These are phyloP conservation scores for Drosophila nikananu DNA, from an alignment of 1,140 invertebrate species.

Conservation along the genomic window DNA sequence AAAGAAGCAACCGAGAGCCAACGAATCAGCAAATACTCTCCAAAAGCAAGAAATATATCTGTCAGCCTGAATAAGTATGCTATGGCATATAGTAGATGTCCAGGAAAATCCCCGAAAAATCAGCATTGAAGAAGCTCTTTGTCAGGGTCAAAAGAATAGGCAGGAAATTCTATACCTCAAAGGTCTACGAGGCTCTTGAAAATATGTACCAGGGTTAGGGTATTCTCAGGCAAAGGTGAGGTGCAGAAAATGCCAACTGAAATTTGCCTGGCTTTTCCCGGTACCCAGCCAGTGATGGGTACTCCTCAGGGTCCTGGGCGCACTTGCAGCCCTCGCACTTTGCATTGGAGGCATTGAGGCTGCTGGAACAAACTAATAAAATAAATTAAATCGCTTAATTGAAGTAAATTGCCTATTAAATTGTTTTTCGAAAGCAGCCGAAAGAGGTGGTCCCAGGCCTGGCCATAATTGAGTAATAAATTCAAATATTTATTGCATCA, in stretches of 20 bases:
- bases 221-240: background rate
- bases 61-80: background rate
- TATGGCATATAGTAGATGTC: background rate
- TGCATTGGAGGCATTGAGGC: conserved; percentile 55
- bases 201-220: background rate
- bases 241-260: no score
- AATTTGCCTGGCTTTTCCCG: background rate
- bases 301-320: conserved; percentile 30
- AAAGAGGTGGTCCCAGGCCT: conserved; percentile 5
- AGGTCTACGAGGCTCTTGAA: background rate
- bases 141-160: no score
- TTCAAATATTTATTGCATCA: conserved; percentile 71
- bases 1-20: background rate
- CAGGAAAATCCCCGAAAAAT: background rate
- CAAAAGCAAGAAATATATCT: background rate
- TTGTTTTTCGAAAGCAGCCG: conserved; percentile 59
- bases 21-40: background rate
- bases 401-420: conserved; percentile 72
- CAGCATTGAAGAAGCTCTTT: background rate
- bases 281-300: no score
- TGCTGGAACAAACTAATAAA: conserved; percentile 64
- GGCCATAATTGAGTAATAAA: conserved; percentile 69
- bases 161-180: no score
- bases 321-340: conserved; percentile 49
- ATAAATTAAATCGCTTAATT: conserved; percentile 80